Conservation (phyloP, 2,113 vertebrate genomes). For the Seriola quinqueradiata region DNA sequence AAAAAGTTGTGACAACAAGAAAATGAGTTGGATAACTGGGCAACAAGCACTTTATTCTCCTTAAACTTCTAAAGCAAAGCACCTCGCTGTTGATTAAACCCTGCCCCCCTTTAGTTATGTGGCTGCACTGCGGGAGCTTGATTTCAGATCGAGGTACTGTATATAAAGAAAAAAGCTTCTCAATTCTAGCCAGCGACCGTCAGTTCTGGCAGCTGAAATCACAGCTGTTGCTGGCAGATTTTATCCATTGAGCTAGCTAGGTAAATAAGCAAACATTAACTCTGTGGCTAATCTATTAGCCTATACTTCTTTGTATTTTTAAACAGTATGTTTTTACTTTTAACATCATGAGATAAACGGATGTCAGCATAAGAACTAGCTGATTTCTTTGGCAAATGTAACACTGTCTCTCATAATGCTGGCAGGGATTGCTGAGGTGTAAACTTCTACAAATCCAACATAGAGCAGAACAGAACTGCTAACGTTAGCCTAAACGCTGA, state of each 20-base stretch:
- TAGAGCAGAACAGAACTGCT: background rate
- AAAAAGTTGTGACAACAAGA: background rate
- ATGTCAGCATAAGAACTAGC: background rate
- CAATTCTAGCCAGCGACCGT: no score
- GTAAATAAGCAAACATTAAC: background rate
- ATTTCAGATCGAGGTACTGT: background rate
- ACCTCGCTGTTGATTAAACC: background rate
- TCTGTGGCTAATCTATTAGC: background rate
- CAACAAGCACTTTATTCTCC: background rate
- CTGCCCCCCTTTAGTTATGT: no score
- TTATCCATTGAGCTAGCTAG: background rate
- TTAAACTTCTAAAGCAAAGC: background rate
- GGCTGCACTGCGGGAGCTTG: background rate
- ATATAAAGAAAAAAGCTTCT: background rate
- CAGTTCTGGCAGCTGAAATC: background rate
- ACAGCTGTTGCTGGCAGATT: background rate
- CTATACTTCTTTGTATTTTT: background rate
- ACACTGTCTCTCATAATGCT: background rate
- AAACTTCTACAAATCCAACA: background rate
- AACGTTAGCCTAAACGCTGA: background rate
- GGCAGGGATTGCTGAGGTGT: background rate
- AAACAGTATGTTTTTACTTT: background rate
- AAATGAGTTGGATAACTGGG: background rate
- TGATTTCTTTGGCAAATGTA: background rate
- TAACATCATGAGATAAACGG: background rate